Evolutionary conservation across 2,797 vertebrate genomes (phyloP), one percentile per base, ranked within the genome.

Genomic region (Scolopax bukidnonensis): DNA sequence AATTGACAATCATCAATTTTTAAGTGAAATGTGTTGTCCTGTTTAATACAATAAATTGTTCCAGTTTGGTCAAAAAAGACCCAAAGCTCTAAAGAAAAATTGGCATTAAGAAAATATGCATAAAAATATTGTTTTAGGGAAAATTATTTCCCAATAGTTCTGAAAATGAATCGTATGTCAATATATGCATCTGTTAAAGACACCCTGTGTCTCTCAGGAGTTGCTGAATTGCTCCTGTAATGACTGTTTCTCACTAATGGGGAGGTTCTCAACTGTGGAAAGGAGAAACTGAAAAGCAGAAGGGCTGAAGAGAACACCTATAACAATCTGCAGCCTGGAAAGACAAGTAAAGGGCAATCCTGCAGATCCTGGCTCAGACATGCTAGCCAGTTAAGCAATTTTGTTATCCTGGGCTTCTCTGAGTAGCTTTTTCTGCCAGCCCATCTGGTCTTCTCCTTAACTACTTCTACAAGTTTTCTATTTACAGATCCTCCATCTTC

Each of bases 361-460:
- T 75, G 77, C 17, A 13, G 80, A 32, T 93, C 41, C 70, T 73
- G 81, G 77, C 95, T 91, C 82, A 36, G 64, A 27, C 19, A 28
- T 1, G 1, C 48, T 77, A 70, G 32, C 60, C 84, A 81, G 61
- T 68, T 78, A 45, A 78, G 75, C 71, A 80, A 21, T 77, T 65
- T 3, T 3, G 9, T 70, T 87, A 25, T 57, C 78, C 18, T 21
- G 53, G 48, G 60, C 64, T 89, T 71, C 68, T 59, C 60, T 12
- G 48, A 36, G 57, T 48, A 57, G 71, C 61, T 74, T 85, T 90
- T 85, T 36, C 90, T 95, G 93, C 82, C 91, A 77, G 74, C 84
- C 78, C 91, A 79, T 69, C 87, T 89, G 87, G 68, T 75, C 36
- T 67, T 9, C 61, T 18, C 38, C 74, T 79, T 45, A 23, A 47